Percentiles rank a stretch among this genome's conserved stretches.
These are phyloP conservation scores for Eustalomyia histrio DNA, from an alignment of 2,888 invertebrate species.

Conservation along the genomic window DNA sequence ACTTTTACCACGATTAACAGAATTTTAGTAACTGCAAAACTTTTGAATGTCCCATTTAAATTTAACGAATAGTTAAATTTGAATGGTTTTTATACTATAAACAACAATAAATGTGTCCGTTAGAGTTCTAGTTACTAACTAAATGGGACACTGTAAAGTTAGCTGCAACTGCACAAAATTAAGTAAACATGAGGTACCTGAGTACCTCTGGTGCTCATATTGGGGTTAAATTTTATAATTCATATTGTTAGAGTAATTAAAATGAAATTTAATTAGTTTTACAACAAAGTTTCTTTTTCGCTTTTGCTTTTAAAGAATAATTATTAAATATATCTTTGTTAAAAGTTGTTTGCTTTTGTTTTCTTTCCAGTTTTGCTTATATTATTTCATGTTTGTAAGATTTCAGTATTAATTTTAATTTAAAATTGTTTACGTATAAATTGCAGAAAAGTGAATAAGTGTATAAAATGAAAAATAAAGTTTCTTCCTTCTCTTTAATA, in stretches of 20 bases:
- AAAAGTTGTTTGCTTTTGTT: neutral
- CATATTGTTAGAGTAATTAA: slow-evolving; percentile 40
- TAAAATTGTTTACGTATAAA: neutral
- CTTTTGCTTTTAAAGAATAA: slow-evolving; percentile 14
- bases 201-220: too few species aligned
- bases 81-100: too few species aligned
- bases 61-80: too few species aligned
- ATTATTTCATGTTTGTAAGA: neutral
- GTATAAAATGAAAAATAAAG: slow-evolving; percentile 1
- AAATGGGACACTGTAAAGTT: too few species aligned
- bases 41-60: too few species aligned
- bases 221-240: slow-evolving; percentile 30
- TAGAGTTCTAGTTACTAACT: too few species aligned
- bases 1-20: too few species aligned
- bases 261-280: slow-evolving; percentile 48
- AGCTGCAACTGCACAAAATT: too few species aligned
- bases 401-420: slow-evolving; percentile 5
- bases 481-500: neutral
- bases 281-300: slow-evolving; percentile 27
- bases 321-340: neutral
- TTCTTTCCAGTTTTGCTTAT: slow-evolving; percentile 19
- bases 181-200: too few species aligned
- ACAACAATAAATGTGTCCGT: too few species aligned
- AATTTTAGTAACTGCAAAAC: too few species aligned
- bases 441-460: neutral